Conservation (phyloP, 2,113 vertebrate species). For the Echinops telfairi region DNA sequence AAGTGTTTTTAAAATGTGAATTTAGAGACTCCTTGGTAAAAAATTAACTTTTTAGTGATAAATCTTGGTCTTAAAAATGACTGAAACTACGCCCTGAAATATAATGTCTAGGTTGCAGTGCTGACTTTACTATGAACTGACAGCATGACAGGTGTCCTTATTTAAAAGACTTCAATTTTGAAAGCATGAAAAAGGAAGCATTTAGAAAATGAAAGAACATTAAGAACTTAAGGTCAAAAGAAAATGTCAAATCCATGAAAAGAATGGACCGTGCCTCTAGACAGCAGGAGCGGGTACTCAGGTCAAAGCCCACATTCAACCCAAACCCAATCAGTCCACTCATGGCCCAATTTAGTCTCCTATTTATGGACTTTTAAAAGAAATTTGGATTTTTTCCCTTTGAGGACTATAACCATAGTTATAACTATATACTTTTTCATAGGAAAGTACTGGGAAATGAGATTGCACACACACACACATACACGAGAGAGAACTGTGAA, state of each 20-base stretch:
- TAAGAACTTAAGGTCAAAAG: constrained; percentile 83
- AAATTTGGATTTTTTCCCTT: neutral
- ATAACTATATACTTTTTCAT: constrained; percentile 66
- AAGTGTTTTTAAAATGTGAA: neutral
- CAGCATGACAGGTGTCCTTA: constrained; percentile 44
- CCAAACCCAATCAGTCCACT: constrained; percentile 73
- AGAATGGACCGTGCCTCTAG: neutral
- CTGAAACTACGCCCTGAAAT: neutral
- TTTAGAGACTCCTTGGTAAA: neutral
- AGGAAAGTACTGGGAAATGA: constrained; percentile 43
- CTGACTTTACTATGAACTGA: constrained; percentile 31
- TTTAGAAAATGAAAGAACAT: constrained; percentile 78
- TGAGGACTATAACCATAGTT: constrained; percentile 66
- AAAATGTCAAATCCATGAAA: constrained; percentile 59
- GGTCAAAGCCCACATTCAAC: constrained; percentile 64
- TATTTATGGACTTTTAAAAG: neutral
- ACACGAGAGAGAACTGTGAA: constrained; percentile 32
- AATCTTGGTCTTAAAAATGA: constrained; percentile 1
- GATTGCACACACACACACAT: neutral
- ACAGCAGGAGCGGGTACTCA: neutral
- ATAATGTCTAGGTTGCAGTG: neutral
- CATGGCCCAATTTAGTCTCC: neutral
- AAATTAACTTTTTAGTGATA: neutral
- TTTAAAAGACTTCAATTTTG: constrained; percentile 46
- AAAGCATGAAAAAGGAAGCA: constrained; percentile 70